Percentiles rank a stretch among this genome's conserved stretches.
These are phyloP conservation scores for Torymus texanus DNA, from an alignment of 2,888 invertebrate species.

Conservation along the genomic window DNA sequence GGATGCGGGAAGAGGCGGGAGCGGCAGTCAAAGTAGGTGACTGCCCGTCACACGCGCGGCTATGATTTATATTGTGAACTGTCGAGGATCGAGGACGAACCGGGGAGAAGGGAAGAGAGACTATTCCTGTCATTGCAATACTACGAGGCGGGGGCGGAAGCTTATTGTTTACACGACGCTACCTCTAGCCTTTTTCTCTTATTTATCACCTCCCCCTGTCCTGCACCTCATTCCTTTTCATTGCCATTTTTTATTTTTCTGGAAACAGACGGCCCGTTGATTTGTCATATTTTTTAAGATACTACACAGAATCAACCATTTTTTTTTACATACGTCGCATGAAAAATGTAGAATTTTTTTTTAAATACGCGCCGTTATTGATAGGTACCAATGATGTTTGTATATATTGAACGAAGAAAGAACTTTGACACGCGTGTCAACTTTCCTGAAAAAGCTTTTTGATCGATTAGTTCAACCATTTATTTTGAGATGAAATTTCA, in stretches of 20 bases:
- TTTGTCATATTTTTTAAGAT: conserved; percentile 34
- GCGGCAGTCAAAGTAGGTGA: conserved; percentile 58
- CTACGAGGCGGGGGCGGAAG: not conserved
- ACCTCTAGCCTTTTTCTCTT: conserved; percentile 17
- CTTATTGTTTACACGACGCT: conserved; percentile 30
- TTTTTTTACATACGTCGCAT: not conserved
- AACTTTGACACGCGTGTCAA: conserved; percentile 3
- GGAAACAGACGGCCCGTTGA: conserved; percentile 18
- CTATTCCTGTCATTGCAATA: not conserved
- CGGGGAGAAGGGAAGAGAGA: conserved; percentile 48
- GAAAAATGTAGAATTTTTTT: not conserved
- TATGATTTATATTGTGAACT: conserved; percentile 61
- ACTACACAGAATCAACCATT: not conserved
- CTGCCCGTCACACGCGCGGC: conserved; percentile 60
- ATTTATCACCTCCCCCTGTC: not conserved
- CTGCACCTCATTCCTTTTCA: conserved; percentile 13
- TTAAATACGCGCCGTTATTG: conserved; percentile 3
- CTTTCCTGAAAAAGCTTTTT: conserved; percentile 21
- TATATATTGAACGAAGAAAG: not conserved
- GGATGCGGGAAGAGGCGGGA: conserved; percentile 15
- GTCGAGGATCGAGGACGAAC: conserved; percentile 58
- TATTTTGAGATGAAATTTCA: conserved; percentile 3
- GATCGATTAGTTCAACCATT: conserved; percentile 5
- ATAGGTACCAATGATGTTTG: not conserved
- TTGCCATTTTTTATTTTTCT: conserved; percentile 20